Percentiles rank a stretch among this genome's conserved stretches.
These are phyloP conservation scores for Hesperia comma DNA, from an alignment of 2,888 invertebrate genomes.

Conservation along the genomic window DNA sequence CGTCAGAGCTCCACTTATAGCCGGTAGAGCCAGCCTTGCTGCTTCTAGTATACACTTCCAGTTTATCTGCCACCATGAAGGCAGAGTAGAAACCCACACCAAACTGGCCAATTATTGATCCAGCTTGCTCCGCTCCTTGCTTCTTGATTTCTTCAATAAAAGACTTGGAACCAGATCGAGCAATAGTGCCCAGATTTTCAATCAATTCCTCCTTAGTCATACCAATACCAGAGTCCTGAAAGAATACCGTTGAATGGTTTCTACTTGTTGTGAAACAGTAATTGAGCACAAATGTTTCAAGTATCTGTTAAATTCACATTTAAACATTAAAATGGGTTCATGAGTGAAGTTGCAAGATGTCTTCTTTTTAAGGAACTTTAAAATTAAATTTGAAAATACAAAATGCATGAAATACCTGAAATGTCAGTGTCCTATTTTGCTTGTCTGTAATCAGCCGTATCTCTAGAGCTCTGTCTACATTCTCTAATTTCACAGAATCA, in stretches of 20 bases:
- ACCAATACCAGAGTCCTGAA: constrained; percentile 95
- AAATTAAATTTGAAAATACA: neutral
- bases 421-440: constrained; percentile 90
- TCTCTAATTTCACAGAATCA: constrained; percentile 77
- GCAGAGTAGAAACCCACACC: constrained; percentile 99
- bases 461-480: constrained; percentile 89
- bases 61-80: constrained; percentile 98
- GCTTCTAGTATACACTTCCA: constrained; percentile 94
- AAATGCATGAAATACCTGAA: constrained; percentile 85
- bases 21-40: constrained; percentile 87
- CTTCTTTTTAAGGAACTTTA: no score
- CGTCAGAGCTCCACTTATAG: constrained; percentile 95
- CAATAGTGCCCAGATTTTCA: constrained; percentile 97
- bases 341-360: no score
- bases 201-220: constrained; percentile 97
- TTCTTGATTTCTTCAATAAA: constrained; percentile 93
- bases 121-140: constrained; percentile 84
- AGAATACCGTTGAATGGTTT: neutral
- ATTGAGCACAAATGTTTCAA: no score
- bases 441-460: constrained; percentile 96
- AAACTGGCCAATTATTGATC: constrained; percentile 97
- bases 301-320: no score
- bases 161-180: constrained; percentile 97
- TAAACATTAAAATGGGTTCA: no score
- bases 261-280: no score